These are phyloP conservation scores for Tetrapedia diversipes DNA, from an alignment of 2,888 invertebrate species.

Conservation along the genomic window DNA sequence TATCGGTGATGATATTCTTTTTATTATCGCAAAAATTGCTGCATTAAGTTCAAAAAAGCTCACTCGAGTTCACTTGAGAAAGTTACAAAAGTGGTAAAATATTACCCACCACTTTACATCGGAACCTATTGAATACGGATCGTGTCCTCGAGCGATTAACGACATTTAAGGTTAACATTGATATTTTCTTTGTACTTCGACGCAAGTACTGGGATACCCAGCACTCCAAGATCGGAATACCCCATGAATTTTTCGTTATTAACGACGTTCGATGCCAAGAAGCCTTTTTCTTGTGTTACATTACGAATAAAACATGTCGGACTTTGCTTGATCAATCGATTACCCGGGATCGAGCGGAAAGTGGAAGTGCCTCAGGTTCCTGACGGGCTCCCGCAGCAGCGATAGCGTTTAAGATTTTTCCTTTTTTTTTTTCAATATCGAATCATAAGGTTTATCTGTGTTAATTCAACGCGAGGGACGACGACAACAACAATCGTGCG, in stretches of 20 bases:
- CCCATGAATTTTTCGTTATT: background rate
- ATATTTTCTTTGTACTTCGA: too few species aligned
- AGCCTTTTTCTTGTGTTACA: background rate
- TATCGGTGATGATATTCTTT: too few species aligned
- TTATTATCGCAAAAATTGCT: too few species aligned
- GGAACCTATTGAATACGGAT: too few species aligned
- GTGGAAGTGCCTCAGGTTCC: slow-evolving; percentile 16
- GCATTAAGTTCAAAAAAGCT: too few species aligned
- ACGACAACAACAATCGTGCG: slow-evolving; percentile 8
- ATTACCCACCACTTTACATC: too few species aligned
- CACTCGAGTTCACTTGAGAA: too few species aligned
- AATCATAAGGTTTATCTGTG: slow-evolving; percentile 57
- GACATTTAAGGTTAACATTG: too few species aligned
- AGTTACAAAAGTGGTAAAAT: too few species aligned
- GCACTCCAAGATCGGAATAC: background rate
- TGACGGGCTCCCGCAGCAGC: slow-evolving; percentile 45
- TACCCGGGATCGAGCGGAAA: background rate
- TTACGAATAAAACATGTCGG: too few species aligned
- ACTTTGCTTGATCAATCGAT: background rate
- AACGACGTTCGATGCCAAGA: background rate
- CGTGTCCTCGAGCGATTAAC: too few species aligned
- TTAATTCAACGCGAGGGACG: slow-evolving; percentile 57
- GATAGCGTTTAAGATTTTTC: slow-evolving; percentile 51
- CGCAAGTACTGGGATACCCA: too few species aligned
- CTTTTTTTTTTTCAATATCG: slow-evolving; percentile 55